A percentile compares a stretch with the other conserved stretches of the same genome.
phyloP scores from a whole-genome alignment of 2,113 vertebrate species.

The Upupa epops region DNA sequence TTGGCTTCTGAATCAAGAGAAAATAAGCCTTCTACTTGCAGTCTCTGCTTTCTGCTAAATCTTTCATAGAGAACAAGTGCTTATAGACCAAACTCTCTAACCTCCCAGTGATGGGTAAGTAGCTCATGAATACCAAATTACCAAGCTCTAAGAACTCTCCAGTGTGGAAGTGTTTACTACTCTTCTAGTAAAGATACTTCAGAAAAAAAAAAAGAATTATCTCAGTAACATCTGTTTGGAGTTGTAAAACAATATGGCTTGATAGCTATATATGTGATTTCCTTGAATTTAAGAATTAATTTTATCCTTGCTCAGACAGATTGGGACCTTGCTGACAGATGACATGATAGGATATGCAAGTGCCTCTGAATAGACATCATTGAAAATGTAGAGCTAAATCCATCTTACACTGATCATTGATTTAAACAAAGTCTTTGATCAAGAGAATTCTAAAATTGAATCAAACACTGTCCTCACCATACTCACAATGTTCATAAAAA shows the following conservation, averaged over 20 bases:
- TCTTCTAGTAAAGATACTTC: not conserved
- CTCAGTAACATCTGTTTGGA: not conserved
- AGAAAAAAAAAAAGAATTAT: not conserved
- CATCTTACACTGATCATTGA: conserved; percentile 8
- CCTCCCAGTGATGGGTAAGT: not conserved
- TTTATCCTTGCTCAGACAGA: not conserved
- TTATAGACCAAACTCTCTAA: not conserved
- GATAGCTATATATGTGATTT: not conserved
- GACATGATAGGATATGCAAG: not conserved
- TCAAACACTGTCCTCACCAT: conserved; percentile 15
- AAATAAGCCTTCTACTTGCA: not conserved
- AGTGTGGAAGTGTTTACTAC: not conserved
- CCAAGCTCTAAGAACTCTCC: not conserved
- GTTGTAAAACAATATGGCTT: not conserved
- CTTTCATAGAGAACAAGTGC: not conserved
- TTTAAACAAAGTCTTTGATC: conserved; percentile 47
- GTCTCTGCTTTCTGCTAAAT: not conserved
- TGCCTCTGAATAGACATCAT: conserved; percentile 26
- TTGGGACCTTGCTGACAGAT: not conserved
- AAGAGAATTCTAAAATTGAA: conserved; percentile 27
- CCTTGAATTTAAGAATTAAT: not conserved
- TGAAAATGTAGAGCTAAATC: conserved; percentile 32
- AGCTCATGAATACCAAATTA: not conserved
- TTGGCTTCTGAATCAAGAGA: not conserved
- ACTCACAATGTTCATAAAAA: conserved; percentile 30